Evolutionary conservation across 2,797 vertebrate species (phyloP).

Genomic region (Microhierax caerulescens): DNA sequence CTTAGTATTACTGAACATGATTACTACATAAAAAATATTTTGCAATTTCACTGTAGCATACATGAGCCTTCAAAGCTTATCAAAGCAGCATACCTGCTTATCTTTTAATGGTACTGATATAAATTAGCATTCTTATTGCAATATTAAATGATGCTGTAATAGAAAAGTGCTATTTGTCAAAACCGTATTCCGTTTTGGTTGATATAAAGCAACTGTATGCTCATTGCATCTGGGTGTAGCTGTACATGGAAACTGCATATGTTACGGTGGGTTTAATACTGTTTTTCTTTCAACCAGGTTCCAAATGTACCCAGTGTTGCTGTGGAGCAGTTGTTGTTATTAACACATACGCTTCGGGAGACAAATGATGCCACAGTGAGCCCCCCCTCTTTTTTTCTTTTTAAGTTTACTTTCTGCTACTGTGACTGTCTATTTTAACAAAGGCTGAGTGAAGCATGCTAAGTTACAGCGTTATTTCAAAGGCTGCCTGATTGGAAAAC

Average conservation of each 20-base stretch:
- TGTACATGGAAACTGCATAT: neutral
- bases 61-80: neutral
- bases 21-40: neutral
- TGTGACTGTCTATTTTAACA: neutral
- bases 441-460: neutral
- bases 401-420: neutral
- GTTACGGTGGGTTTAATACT: neutral
- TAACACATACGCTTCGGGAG: conserved; percentile 88
- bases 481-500: neutral
- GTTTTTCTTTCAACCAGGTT: conserved; percentile 73
- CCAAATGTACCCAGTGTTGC: conserved; percentile 83
- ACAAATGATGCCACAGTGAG: conserved; percentile 90
- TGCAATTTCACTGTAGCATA: neutral
- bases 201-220: neutral
- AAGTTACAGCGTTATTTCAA: neutral
- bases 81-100: neutral
- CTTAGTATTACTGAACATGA: neutral
- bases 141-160: neutral
- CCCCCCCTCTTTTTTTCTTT: neutral
- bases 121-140: neutral
- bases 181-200: neutral
- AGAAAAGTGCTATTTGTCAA: neutral
- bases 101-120: neutral
- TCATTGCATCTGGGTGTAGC: neutral
- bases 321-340: conserved; percentile 85